Base-by-base conservation (phyloP, 2,797 vertebrate genomes). In the Eremophila alpestris region DNA sequence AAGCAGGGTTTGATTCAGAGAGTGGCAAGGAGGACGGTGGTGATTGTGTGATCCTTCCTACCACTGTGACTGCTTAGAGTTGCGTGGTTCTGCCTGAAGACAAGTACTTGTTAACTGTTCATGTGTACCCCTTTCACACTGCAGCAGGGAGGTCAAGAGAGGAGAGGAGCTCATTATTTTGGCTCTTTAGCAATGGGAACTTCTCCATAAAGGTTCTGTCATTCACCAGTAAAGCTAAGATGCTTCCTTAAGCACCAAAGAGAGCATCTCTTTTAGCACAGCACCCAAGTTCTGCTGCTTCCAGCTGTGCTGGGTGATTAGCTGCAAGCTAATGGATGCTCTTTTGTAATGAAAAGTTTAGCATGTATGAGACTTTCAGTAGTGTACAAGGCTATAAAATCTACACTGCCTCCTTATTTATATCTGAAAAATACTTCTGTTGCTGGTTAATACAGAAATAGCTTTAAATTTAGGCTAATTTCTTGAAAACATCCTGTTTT, bases 251-350 rank as follows among this genome's bases (percentile, higher is more conserved):
- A 71, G 40, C 1, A 2, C 8, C 26, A 41, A 40, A 77, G 11
- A 38, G 10, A 43, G 45, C 0, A 0, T 7, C 16, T 76, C 5
- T 9, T 0, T 34, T 24, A 45, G 41, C 27, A 22, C 10, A 45
- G 34, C 2, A 1, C 7, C n/a, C 0, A 3, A 45, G 18, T 83
- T 65, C 11, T 41, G 23, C 58, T 90, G 41, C 58, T 71, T 78
- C 34, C 29, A 56, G 24, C 58, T 80, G 45, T 58, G 13, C 60
- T 40, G 56, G 13, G 16, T 65, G 24, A 26, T 51, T 12, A 41
- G 36, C 43, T 24, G 13, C 13, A 36, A 63, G 15, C 23, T 41
- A 69, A 69, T 26, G 40, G 48, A 54, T 64, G 27, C 4, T 64
- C 7, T 9, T 30, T 23, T 19, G 32, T 49, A 24, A 17, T 2